phyloP scores from a whole-genome alignment of 2,113 vertebrate genomes.

The Acrocephalus arundinaceus region DNA sequence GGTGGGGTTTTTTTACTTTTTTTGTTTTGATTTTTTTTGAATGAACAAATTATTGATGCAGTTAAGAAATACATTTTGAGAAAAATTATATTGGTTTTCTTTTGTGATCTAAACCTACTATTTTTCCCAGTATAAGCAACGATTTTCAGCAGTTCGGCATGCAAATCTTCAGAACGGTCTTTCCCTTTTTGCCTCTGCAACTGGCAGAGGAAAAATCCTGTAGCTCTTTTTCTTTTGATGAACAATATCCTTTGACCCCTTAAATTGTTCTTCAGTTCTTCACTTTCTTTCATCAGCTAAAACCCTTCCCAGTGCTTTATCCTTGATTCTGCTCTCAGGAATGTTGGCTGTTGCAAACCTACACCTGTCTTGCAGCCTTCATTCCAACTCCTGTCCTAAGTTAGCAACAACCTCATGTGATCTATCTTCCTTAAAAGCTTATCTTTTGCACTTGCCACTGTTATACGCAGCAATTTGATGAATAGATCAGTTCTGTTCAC shows the following conservation, averaged over 20 bases:
- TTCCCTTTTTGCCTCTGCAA: background rate
- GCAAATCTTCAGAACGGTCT: background rate
- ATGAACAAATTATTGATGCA: background rate
- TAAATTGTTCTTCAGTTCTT: background rate
- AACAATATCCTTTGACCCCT: background rate
- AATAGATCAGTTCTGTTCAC: constrained; percentile 12
- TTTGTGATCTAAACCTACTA: background rate
- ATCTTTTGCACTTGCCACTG: constrained; percentile 7
- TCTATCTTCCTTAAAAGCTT: constrained; percentile 37
- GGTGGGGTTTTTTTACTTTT: too few relatives aligned
- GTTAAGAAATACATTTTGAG: background rate
- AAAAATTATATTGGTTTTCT: background rate
- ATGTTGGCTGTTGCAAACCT: background rate
- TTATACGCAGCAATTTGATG: constrained; percentile 11
- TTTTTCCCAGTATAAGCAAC: background rate
- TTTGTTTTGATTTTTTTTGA: background rate
- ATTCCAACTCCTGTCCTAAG: background rate
- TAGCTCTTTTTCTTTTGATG: background rate
- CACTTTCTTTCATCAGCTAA: background rate
- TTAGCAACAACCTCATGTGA: background rate
- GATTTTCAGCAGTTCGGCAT: background rate
- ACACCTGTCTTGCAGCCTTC: background rate
- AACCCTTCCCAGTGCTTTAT: background rate
- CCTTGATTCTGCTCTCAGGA: background rate
- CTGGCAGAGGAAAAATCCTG: background rate